Evolutionary conservation across 1,140 invertebrate species (phyloP).

Genomic region (Pissodes strobi): DNA sequence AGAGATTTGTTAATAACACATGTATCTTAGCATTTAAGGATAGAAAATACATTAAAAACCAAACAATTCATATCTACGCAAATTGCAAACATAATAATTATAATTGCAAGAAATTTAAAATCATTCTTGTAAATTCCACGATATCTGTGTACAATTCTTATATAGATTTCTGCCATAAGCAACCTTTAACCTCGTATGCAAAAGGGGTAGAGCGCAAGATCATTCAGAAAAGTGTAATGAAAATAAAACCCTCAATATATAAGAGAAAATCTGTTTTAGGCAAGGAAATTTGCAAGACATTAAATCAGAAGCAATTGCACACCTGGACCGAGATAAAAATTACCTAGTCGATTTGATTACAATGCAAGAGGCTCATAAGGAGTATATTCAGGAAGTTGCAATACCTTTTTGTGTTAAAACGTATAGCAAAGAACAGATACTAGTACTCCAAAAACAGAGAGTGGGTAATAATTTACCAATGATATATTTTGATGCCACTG

Average conservation of each 20-base stretch:
- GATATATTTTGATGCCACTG: slow-evolving; percentile 6
- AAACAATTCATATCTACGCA: neutral
- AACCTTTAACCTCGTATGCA: neutral
- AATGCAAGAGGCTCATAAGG: slow-evolving; percentile 18
- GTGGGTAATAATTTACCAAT: neutral
- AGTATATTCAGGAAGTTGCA: slow-evolving; percentile 22
- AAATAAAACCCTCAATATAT: slow-evolving; percentile 1
- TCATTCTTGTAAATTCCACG: neutral
- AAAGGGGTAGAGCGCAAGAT: slow-evolving; percentile 16
- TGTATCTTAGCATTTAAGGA: slow-evolving; percentile 3
- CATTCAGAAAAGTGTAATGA: slow-evolving; percentile 3
- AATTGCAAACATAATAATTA: slow-evolving; percentile 14
- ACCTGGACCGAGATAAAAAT: slow-evolving; percentile 15
- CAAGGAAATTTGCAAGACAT: slow-evolving; percentile 9
- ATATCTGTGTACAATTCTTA: neutral
- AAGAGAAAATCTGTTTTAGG: neutral
- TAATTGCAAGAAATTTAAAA: slow-evolving; percentile 13
- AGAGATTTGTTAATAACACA: neutral
- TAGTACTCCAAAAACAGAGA: neutral
- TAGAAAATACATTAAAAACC: slow-evolving; percentile 6
- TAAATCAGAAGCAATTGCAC: slow-evolving; percentile 16
- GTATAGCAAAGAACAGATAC: slow-evolving; percentile 8
- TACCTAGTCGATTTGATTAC: slow-evolving; percentile 7
- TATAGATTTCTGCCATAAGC: slow-evolving; percentile 4
- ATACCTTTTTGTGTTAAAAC: slow-evolving; percentile 17